Conservation (phyloP, 2,113 vertebrate species). For the Typhlomys cinereus region DNA sequence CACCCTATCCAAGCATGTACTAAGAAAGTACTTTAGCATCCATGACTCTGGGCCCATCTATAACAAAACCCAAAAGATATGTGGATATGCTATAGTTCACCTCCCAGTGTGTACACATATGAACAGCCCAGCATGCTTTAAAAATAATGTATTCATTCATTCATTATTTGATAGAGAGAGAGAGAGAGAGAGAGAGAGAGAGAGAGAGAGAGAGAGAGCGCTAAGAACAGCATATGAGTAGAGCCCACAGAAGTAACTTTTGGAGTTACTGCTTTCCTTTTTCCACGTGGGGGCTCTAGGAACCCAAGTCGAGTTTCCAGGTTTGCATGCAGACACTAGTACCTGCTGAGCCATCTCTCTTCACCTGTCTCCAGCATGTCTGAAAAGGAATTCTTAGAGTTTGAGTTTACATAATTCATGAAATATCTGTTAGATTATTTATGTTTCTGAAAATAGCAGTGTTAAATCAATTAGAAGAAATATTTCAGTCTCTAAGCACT, state of each 20-base stretch:
- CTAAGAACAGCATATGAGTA: too few relatives aligned
- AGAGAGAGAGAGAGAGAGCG: too few relatives aligned
- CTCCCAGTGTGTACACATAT: not conserved
- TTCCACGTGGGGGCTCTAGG: too few relatives aligned
- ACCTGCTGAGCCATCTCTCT: too few relatives aligned
- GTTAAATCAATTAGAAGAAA: conserved; percentile 46
- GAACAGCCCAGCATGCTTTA: not conserved
- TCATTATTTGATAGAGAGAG: too few relatives aligned
- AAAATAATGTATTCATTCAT: too few relatives aligned
- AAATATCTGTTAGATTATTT: conserved; percentile 38
- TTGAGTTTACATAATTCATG: not conserved
- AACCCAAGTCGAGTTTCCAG: too few relatives aligned
- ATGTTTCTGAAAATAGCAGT: conserved; percentile 12
- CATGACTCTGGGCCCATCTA: not conserved
- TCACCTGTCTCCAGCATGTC: not conserved
- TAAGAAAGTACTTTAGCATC: not conserved
- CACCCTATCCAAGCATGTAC: not conserved
- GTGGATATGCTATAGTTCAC: not conserved
- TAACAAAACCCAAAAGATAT: not conserved
- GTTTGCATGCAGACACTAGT: too few relatives aligned
- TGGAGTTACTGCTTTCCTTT: too few relatives aligned
- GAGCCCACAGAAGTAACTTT: too few relatives aligned
- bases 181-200: too few relatives aligned
- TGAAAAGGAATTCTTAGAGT: conserved; percentile 5
- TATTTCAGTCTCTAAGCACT: not conserved